Evolutionary conservation across 2,888 invertebrate genomes (phyloP), one percentile per base, ranked within the genome.

Genomic region (Drosophila suboccidentalis): DNA sequence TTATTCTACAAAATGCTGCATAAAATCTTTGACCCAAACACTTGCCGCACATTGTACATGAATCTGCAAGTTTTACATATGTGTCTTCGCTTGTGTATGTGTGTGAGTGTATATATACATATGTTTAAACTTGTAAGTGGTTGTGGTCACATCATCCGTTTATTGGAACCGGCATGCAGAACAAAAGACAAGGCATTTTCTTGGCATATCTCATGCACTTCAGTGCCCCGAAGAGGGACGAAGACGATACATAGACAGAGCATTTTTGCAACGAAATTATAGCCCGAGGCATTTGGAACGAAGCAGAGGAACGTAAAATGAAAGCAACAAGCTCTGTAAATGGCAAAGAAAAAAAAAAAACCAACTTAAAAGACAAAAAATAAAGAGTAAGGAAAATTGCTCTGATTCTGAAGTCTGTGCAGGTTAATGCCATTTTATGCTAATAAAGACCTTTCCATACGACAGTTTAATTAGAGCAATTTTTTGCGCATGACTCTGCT

Each of bases 131-230:
- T 36, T 50, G 36, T 64, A 57, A 58, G 63, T 59, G 66, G 43
- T 22, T 71, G 68, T 63, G 80, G 78, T 69, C 73, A 71, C 69
- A 69, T 71, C 78, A 75, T 69, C 68, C 75, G 78, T 78, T 78
- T 78, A 79, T 78, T 75, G 75, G 78, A 76, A 53, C 22, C 59
- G 67, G 66, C 75, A 70, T 66, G 67, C 57, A 75, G 79, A 82
- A 82, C 77, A 87, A 87, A 80, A 70, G 71, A 74, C 47, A 54
- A 53, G 62, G 65, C 26, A 77, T 74, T 89, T 76, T 68, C 65
- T 82, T 75, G 82, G 89, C 75, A 78, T 87, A 76, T 77, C 81
- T 85, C 79, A 78, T 87, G 76, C 83, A 82, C 78, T 82, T 87
- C 80, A 89, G 80, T 86, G 82, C 89, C 68, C 57, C 73, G 32